Evolutionary conservation across 2,113 vertebrate species (phyloP).

Genomic region (Ardeotis arabs): DNA sequence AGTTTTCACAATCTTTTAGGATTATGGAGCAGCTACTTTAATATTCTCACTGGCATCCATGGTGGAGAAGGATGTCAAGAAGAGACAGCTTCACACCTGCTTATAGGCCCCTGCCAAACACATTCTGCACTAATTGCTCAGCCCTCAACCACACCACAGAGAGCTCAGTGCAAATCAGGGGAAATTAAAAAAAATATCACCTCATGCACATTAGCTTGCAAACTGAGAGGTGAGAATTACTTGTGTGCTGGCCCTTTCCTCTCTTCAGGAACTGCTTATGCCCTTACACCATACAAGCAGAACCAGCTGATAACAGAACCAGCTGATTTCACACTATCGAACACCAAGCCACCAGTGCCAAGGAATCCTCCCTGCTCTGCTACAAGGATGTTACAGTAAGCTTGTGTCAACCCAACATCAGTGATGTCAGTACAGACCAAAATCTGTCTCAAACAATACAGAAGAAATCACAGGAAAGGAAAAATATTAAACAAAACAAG

Average conservation of each 20-base stretch:
- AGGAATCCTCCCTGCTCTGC: background rate
- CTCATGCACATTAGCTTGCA: background rate
- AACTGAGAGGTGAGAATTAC: background rate
- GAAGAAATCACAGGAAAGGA: background rate
- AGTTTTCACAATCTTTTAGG: background rate
- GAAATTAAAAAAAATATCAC: background rate
- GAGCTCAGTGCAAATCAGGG: background rate
- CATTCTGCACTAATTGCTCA: background rate
- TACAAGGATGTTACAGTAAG: background rate
- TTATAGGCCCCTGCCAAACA: background rate
- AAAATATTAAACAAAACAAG: background rate
- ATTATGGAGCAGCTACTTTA: background rate
- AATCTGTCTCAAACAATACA: background rate
- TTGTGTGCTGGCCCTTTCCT: background rate
- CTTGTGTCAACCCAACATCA: background rate
- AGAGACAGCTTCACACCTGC: background rate
- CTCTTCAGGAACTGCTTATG: background rate
- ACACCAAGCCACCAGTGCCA: background rate
- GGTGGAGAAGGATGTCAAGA: background rate
- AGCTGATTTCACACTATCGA: background rate
- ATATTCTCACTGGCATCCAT: background rate
- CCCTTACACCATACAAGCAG: background rate
- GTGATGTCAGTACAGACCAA: background rate
- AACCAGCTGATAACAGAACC: background rate
- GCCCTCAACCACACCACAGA: background rate